Conservation (phyloP, 2,113 vertebrate genomes). For the Syrrhaptes paradoxus region DNA sequence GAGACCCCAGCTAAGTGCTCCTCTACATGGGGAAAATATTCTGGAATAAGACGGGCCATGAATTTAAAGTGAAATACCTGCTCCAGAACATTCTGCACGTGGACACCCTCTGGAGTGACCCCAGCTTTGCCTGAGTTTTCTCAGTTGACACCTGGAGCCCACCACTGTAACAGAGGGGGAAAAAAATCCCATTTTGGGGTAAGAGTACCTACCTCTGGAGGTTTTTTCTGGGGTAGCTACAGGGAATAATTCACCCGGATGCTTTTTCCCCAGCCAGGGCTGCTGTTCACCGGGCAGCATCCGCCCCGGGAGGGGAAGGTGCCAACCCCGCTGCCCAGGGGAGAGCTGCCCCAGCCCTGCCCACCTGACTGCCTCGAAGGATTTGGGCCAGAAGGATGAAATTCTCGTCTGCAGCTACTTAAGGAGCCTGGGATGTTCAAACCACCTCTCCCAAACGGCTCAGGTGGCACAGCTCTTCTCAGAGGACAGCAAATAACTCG, state of each 20-base stretch:
- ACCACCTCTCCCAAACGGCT: not conserved
- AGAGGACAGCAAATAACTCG: rapidly evolving
- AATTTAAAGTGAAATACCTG: constrained; percentile 36
- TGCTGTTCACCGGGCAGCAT: not conserved
- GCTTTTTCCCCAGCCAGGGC: too few relatives aligned
- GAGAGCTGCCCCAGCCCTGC: not conserved
- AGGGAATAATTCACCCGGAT: rapidly evolving
- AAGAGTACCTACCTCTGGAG: not conserved
- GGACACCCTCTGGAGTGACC: not conserved
- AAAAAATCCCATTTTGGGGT: not conserved
- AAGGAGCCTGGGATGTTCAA: not conserved
- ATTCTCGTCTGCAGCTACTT: not conserved
- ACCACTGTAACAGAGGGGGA: not conserved
- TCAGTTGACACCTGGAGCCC: not conserved
- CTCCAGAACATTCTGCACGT: not conserved
- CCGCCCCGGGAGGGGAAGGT: rapidly evolving
- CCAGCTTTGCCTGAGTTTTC: not conserved
- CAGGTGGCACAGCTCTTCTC: not conserved
- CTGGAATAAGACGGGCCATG: not conserved
- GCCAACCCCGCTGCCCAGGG: not conserved
- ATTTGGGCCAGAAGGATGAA: not conserved
- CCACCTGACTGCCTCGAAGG: not conserved
- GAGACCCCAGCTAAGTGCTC: constrained; percentile 55
- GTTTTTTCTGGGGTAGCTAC: not conserved
- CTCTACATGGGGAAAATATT: constrained; percentile 7